Conservation (phyloP, 2,888 invertebrate species). For the Plusia festucae region DNA sequence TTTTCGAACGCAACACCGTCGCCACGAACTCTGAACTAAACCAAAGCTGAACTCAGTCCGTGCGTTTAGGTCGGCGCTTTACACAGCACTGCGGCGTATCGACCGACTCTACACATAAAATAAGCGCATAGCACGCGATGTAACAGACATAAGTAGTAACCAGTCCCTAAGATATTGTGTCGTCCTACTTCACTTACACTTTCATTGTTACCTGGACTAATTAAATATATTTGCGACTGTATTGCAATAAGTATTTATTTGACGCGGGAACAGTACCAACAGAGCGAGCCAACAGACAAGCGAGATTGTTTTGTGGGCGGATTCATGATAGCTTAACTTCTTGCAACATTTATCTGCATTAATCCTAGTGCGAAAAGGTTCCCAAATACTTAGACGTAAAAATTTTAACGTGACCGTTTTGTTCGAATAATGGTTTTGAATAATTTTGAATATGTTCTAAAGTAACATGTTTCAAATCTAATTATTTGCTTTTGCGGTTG, state of each 20-base stretch:
- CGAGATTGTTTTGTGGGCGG: not conserved
- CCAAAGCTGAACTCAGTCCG: slow-evolving; percentile 59
- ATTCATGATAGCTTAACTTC: not conserved
- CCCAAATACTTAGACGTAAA: not conserved
- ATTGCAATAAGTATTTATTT: slow-evolving; percentile 27
- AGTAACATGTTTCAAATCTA: not conserved
- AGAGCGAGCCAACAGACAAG: not conserved
- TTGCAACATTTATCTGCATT: not conserved
- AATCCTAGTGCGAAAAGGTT: not conserved
- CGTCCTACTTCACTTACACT: slow-evolving; percentile 55
- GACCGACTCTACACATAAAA: slow-evolving; percentile 76
- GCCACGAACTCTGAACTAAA: slow-evolving; percentile 59
- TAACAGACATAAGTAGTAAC: slow-evolving; percentile 63
- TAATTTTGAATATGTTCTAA: not conserved
- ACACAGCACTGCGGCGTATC: slow-evolving; percentile 85
- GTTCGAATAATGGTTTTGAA: not conserved
- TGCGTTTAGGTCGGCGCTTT: slow-evolving; percentile 68
- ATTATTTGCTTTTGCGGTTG: not conserved
- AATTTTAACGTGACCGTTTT: not conserved
- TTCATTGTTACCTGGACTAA: slow-evolving; percentile 58
- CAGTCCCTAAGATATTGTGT: slow-evolving; percentile 55
- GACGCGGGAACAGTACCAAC: slow-evolving; percentile 4
- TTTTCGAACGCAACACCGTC: slow-evolving; percentile 60
- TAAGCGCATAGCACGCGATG: slow-evolving; percentile 80
- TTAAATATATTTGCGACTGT: slow-evolving; percentile 41